phyloP scores from a whole-genome alignment of 2,797 vertebrate genomes.

The Vireo griseus region DNA sequence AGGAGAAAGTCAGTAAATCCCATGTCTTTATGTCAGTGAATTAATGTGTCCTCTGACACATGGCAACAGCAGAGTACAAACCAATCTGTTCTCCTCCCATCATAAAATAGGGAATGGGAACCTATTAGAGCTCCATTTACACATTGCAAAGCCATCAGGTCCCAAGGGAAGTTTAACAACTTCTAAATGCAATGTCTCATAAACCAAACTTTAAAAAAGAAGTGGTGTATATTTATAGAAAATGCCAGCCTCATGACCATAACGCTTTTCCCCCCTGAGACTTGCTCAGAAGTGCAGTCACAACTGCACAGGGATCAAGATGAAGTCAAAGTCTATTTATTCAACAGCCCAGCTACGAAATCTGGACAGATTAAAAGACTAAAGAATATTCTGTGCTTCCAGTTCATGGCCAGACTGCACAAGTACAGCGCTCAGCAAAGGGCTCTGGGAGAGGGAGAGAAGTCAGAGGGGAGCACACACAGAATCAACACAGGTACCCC shows the following conservation, averaged over 20 bases:
- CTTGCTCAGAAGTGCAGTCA: not conserved
- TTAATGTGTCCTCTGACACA: not conserved
- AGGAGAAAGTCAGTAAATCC: slow-evolving; percentile 5
- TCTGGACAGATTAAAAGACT: not conserved
- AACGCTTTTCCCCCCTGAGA: fast-evolving
- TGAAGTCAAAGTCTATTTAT: not conserved
- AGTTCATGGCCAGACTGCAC: not conserved
- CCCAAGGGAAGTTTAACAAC: not conserved
- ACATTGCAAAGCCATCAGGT: not conserved
- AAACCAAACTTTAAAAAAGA: not conserved
- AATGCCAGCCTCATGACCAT: not conserved
- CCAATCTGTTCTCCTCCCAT: not conserved
- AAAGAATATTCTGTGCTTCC: not conserved
- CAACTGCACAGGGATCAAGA: not conserved
- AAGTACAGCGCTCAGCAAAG: not conserved
- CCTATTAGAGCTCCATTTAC: not conserved
- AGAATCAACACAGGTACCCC: fast-evolving
- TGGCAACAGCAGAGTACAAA: not conserved
- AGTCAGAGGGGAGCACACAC: not conserved
- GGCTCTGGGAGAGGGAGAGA: not conserved
- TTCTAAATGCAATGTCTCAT: not conserved
- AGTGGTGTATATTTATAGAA: not conserved
- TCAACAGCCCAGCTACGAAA: not conserved
- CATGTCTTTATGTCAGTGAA: not conserved
- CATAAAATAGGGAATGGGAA: slow-evolving; percentile 1